Percentiles rank a stretch among this genome's conserved stretches.
These are phyloP conservation scores for Heliconius congener DNA, from an alignment of 1,140 invertebrate genomes.

Conservation along the genomic window DNA sequence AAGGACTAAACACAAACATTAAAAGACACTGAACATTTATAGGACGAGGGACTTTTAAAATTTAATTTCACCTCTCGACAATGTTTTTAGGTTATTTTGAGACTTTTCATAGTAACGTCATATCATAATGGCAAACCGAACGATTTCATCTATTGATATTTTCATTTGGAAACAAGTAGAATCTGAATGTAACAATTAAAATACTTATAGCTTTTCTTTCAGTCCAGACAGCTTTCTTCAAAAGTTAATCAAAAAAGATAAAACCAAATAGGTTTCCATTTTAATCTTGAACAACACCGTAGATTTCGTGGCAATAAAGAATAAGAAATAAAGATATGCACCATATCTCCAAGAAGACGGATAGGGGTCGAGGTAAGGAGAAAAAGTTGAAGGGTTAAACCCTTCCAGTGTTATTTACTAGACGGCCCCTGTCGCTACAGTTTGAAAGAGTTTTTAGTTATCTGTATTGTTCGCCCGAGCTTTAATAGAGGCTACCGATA, in stretches of 20 bases:
- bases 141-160: too few species aligned
- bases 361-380: slow-evolving; percentile 59
- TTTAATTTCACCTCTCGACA: too few species aligned
- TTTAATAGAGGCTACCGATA: slow-evolving; percentile 13
- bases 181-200: too few species aligned
- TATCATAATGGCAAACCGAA: too few species aligned
- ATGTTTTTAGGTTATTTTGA: too few species aligned
- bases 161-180: too few species aligned
- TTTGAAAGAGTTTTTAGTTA: slow-evolving; percentile 64
- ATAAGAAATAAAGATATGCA: slow-evolving; percentile 68
- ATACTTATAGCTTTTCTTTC: background rate
- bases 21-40: too few species aligned
- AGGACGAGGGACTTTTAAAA: too few species aligned
- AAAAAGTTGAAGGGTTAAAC: slow-evolving; percentile 66
- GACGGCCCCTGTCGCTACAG: slow-evolving; percentile 48
- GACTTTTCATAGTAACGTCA: too few species aligned
- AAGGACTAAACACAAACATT: too few species aligned
- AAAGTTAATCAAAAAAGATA: slow-evolving; percentile 39
- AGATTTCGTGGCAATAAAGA: slow-evolving; percentile 60
- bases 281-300: slow-evolving; percentile 58
- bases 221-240: background rate
- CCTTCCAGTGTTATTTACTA: slow-evolving; percentile 64
- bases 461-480: slow-evolving; percentile 28
- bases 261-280: slow-evolving; percentile 43
- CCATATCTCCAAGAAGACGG: slow-evolving; percentile 63